A percentile compares a stretch with the other conserved stretches of the same genome.
phyloP scores from a whole-genome alignment of 2,888 invertebrate species.

The Tanaodytes sp. region DNA sequence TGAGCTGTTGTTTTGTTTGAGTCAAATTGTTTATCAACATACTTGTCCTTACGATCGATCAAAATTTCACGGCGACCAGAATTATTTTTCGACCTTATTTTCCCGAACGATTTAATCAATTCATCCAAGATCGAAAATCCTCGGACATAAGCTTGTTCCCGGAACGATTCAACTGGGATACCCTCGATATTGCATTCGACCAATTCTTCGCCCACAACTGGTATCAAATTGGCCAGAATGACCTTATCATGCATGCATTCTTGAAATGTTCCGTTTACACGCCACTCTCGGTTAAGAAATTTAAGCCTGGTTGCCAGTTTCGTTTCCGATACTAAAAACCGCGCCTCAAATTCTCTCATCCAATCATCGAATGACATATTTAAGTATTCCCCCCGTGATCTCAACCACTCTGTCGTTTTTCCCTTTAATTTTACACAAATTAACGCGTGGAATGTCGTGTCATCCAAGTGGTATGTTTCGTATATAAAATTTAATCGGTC shows the following conservation, averaged over 20 bases:
- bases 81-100: background rate
- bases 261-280: background rate
- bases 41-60: background rate
- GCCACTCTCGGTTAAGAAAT: constrained; percentile 10
- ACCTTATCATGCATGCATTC: constrained; percentile 7
- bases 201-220: constrained; percentile 1
- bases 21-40: constrained; percentile 2
- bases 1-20: too few species aligned
- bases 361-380: constrained; percentile 1
- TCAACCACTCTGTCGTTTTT: constrained; percentile 6
- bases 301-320: background rate
- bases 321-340: background rate
- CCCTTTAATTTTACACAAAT: too few species aligned
- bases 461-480: too few species aligned
- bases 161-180: background rate
- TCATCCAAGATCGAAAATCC: constrained; percentile 3
- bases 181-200: constrained; percentile 3
- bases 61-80: background rate
- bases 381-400: constrained; percentile 8
- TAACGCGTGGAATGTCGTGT: too few species aligned
- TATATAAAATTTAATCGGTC: too few species aligned
- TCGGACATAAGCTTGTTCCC: background rate
- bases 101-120: constrained; percentile 7
- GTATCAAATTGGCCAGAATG: constrained; percentile 3
- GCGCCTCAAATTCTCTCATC: constrained; percentile 1